phyloP scores from a whole-genome alignment of 1,140 invertebrate genomes.

The Leptonema lineaticorne region DNA sequence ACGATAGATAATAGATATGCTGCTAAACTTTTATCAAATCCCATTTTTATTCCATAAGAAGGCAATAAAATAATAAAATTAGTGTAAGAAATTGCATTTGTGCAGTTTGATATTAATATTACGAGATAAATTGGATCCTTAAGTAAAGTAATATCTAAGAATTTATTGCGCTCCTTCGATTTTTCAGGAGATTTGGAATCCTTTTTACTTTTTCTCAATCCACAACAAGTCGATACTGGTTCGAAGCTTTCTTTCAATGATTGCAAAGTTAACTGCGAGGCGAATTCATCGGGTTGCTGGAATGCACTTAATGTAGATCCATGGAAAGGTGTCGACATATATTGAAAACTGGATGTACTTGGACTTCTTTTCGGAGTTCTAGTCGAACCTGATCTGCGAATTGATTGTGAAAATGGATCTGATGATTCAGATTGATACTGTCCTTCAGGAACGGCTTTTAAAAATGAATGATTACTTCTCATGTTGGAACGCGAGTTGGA shows the following conservation, averaged over 20 bases:
- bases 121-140: conserved; percentile 79
- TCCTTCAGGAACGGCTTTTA: conserved; percentile 43
- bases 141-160: conserved; percentile 73
- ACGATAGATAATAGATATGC: conserved; percentile 76
- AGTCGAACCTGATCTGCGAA: conserved; percentile 46
- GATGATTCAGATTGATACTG: conserved; percentile 33
- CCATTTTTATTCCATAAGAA: conserved; percentile 67
- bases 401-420: conserved; percentile 33
- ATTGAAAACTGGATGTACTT: conserved; percentile 78
- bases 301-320: conserved; percentile 77
- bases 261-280: conserved; percentile 73
- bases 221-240: conserved; percentile 51
- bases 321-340: conserved; percentile 79
- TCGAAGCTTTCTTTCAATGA: conserved; percentile 61
- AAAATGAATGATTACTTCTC: conserved; percentile 40
- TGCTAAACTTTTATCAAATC: conserved; percentile 67
- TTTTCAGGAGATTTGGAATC: conserved; percentile 47
- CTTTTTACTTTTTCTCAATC: conserved; percentile 47
- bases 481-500: conserved; percentile 34
- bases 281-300: conserved; percentile 70
- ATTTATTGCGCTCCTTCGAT: conserved; percentile 60
- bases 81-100: conserved; percentile 81
- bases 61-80: conserved; percentile 82
- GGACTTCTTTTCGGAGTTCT: conserved; percentile 65
- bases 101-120: conserved; percentile 79